Conservation (phyloP, 2,888 invertebrate genomes). For the Agrotis exclamationis region DNA sequence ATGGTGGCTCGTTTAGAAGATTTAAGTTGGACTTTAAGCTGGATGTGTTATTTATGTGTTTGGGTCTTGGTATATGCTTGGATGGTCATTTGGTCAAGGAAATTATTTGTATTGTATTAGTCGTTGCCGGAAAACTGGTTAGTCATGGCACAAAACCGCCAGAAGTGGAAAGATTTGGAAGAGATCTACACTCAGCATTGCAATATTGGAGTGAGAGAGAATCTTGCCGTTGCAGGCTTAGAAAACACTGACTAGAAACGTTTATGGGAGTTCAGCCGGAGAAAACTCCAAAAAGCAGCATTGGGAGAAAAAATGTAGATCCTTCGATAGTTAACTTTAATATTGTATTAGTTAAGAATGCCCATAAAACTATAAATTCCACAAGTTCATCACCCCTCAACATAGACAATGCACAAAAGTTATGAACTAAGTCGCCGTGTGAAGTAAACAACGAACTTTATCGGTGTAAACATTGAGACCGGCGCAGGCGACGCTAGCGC, state of each 20-base stretch:
- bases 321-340: background rate
- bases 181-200: too few species aligned
- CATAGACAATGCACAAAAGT: conserved; percentile 66
- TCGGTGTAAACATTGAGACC: conserved; percentile 63
- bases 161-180: too few species aligned
- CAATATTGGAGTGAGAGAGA: too few species aligned
- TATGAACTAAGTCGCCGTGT: conserved; percentile 68
- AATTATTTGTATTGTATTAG: background rate
- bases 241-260: too few species aligned
- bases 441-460: conserved; percentile 75
- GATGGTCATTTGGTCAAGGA: background rate
- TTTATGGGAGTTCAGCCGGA: too few species aligned
- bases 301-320: background rate
- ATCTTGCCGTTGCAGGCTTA: too few species aligned
- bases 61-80: conserved; percentile 9
- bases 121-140: too few species aligned
- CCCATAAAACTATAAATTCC: conserved; percentile 38
- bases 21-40: conserved; percentile 60
- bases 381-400: conserved; percentile 59
- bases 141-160: too few species aligned
- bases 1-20: conserved; percentile 62
- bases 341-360: conserved; percentile 4
- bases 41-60: conserved; percentile 48
- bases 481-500: conserved; percentile 73
- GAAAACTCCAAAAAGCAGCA: too few species aligned